Percentiles rank a stretch among this genome's conserved stretches.
Conservation (phyloP, 35 echinoderm and acorn worm species). For the Heliocidaris erythrogramma region DNA sequence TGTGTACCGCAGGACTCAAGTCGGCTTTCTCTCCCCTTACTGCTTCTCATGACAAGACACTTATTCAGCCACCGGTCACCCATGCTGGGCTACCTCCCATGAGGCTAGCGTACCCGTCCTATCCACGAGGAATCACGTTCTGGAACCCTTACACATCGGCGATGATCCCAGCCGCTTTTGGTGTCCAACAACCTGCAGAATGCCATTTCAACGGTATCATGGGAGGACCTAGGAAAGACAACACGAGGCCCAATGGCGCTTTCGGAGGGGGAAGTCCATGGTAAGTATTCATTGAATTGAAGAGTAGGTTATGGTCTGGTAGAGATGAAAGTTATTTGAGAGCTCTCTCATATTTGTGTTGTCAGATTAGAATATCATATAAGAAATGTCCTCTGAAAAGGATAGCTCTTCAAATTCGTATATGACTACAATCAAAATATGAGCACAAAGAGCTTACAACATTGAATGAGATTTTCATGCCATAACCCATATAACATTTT, state of each 20-base stretch:
- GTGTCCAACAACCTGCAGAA: constrained; percentile 68
- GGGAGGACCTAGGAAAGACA: constrained; percentile 62
- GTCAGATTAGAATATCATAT: no score
- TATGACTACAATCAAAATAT: no score
- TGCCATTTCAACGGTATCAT: constrained; percentile 69
- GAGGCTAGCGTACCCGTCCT: constrained; percentile 88
- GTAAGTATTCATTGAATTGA: background rate
- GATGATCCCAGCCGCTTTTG: constrained; percentile 87
- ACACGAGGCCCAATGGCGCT: constrained; percentile 59
- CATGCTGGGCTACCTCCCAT: constrained; percentile 69
- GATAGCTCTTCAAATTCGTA: no score
- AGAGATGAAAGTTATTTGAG: no score
- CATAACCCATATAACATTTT: no score
- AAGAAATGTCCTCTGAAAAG: no score
- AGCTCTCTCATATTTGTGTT: no score
- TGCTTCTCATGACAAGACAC: constrained; percentile 58
- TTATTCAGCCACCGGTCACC: constrained; percentile 59
- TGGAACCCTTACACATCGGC: constrained; percentile 88
- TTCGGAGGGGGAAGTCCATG: constrained; percentile 59
- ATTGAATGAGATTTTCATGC: no score
- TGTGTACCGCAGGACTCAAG: constrained; percentile 80
- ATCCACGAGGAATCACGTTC: constrained; percentile 85
- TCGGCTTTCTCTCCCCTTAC: constrained; percentile 95
- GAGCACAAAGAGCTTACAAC: no score
- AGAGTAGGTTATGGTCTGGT: no score